Evolutionary conservation across 2,113 vertebrate species (phyloP), one percentile per base, ranked within the genome.

Genomic region (Talpa occidentalis): DNA sequence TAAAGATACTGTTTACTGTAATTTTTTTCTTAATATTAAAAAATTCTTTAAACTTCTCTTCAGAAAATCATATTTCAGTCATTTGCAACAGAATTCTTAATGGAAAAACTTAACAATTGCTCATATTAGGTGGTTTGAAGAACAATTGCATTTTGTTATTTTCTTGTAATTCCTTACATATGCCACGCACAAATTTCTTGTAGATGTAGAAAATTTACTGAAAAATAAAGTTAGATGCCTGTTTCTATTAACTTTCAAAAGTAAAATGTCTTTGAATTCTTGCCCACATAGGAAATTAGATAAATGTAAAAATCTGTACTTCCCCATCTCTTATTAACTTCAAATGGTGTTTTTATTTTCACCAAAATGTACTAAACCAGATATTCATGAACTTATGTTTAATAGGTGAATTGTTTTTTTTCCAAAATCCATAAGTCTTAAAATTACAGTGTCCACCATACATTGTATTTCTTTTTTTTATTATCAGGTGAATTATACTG

Each of bases 401-500:
- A 79, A 70, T 37, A 19, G n/a, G 32, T 9, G 67, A 70, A 49
- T n/a, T n/a, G 28, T 47, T 15, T 42, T 64, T 81, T 40, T 28
- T 59, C 73, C 10, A n/a, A 80, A 47, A 52, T 26, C 62, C 56
- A 3, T 8, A 42, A 62, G 21, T 47, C 17, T 17, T 59, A 88
- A 92, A 87, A 52, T 24, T 70, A 26, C 15, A 56, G 14, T 42
- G 69, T 40, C 5, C 78, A 59, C 32, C 72, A 82, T 69, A 17
- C 26, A 64, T 79, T 88, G 56, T 56, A 95, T 93, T 88, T n/a
- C 24, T 22, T 30, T 93, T 94, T 79, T 93, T 21, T 90, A 94
- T 96, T 89, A 86, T 78, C 89, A 94, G 5, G 37, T 96, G 35
- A 90, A 95, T 80, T 95, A 85, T 64, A 85, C 11, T 47, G 70